Evolutionary conservation across 2,113 vertebrate species (phyloP).

Genomic region (Trichechus manatus): DNA sequence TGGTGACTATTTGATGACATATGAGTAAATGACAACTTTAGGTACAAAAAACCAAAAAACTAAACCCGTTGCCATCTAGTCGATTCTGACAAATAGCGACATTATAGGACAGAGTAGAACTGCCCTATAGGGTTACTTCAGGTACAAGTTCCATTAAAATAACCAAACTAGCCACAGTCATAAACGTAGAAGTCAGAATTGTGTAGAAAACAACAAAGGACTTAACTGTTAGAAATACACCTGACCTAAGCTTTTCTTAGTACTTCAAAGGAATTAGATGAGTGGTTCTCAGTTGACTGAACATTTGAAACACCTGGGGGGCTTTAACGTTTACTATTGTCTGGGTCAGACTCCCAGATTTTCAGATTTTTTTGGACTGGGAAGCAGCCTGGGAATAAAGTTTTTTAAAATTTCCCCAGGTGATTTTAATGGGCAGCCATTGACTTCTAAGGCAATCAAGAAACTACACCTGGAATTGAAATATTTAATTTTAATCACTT

Average conservation of each 20-base stretch:
- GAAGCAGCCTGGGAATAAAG: neutral
- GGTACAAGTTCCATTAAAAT: neutral
- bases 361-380: neutral
- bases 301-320: neutral
- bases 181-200: neutral
- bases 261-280: neutral
- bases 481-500: neutral
- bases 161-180: neutral
- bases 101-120: no score
- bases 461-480: neutral
- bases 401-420: neutral
- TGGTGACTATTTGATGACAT: neutral
- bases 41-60: neutral
- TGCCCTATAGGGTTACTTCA: neutral
- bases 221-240: neutral
- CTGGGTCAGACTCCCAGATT: neutral
- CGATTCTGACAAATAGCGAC: no score
- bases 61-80: no score
- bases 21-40: neutral
- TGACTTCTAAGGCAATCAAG: neutral
- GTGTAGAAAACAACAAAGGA: neutral
- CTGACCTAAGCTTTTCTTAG: neutral
- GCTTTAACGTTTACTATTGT: neutral
- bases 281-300: neutral
- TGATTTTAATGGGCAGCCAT: neutral